Percentiles rank a stretch among this genome's conserved stretches.
Evolutionary conservation across 2,113 vertebrate genomes (phyloP).

Genomic region (Corvus cornix): DNA sequence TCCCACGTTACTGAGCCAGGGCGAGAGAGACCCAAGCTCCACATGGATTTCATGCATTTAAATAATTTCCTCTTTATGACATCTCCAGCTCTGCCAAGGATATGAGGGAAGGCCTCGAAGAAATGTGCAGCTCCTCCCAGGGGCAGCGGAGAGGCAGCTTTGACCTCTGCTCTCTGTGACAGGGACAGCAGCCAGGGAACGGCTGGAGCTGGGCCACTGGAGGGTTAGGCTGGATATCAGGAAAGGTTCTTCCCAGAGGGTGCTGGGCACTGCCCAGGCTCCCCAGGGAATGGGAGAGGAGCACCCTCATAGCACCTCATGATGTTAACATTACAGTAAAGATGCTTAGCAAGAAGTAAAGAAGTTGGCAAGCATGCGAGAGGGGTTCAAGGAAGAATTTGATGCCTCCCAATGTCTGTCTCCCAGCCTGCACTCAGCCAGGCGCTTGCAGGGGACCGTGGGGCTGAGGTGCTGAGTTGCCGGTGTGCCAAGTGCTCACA

Average conservation of each 20-base stretch:
- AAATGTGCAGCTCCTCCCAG: background rate
- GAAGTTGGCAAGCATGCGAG: background rate
- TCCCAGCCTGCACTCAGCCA: rapidly evolving
- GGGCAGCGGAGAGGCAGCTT: background rate
- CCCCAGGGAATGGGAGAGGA: background rate
- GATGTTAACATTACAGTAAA: background rate
- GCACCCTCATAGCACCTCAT: background rate
- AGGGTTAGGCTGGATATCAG: background rate
- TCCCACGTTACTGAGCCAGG: rapidly evolving
- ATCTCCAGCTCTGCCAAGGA: background rate
- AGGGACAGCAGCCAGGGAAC: background rate
- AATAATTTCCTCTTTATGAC: background rate
- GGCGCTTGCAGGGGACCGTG: rapidly evolving
- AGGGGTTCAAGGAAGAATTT: background rate
- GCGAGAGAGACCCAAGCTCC: background rate
- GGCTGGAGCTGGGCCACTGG: rapidly evolving
- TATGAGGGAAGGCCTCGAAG: background rate
- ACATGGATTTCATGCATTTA: background rate
- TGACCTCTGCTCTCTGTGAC: background rate
- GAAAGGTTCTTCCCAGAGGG: background rate
- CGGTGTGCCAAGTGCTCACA: rapidly evolving
- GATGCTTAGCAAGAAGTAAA: background rate
- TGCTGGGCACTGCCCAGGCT: background rate
- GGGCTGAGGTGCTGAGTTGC: background rate
- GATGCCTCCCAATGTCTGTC: background rate